Evolutionary conservation across 1,140 invertebrate genomes (phyloP).

Genomic region (Homalodisca vitripennis): DNA sequence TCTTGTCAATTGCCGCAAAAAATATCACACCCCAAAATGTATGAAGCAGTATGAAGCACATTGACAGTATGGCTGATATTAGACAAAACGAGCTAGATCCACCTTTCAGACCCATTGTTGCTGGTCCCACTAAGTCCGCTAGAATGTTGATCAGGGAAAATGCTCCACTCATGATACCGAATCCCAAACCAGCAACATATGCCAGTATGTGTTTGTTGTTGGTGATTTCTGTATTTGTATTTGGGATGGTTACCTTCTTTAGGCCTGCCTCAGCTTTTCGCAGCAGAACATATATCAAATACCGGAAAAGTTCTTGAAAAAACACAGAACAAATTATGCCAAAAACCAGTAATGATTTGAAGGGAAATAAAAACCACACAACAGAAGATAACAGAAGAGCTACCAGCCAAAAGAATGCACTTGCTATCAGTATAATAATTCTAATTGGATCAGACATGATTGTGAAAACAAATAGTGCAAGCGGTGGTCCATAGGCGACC

Average conservation of each 20-base stretch:
- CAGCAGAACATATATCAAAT: conserved; percentile 72
- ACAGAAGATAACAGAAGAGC: conserved; percentile 86
- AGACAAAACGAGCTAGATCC: conserved; percentile 90
- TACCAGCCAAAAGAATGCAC: conserved; percentile 95
- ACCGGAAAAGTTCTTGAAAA: conserved; percentile 78
- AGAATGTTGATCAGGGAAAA: conserved; percentile 93
- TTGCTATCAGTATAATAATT: conserved; percentile 93
- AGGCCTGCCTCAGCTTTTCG: conserved; percentile 85
- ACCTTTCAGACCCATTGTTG: conserved; percentile 83
- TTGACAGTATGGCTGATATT: conserved; percentile 81
- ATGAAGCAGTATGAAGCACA: conserved; percentile 89
- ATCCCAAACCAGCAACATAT: conserved; percentile 94
- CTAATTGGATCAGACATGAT: conserved; percentile 89
- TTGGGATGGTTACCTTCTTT: conserved; percentile 75
- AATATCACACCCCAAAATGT: conserved; percentile 96
- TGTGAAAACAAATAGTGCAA: conserved; percentile 88
- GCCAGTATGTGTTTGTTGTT: conserved; percentile 88
- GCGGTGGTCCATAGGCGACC: conserved; percentile 87
- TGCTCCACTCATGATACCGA: conserved; percentile 91
- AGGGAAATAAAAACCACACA: conserved; percentile 83
- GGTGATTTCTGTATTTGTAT: conserved; percentile 67
- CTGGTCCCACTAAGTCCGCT: conserved; percentile 91
- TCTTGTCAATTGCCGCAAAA: conserved; percentile 83
- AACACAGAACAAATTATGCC: conserved; percentile 83
- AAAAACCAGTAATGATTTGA: conserved; percentile 74